These are phyloP conservation scores for Ips typographus DNA, from an alignment of 1,140 invertebrate genomes.

Conservation along the genomic window DNA sequence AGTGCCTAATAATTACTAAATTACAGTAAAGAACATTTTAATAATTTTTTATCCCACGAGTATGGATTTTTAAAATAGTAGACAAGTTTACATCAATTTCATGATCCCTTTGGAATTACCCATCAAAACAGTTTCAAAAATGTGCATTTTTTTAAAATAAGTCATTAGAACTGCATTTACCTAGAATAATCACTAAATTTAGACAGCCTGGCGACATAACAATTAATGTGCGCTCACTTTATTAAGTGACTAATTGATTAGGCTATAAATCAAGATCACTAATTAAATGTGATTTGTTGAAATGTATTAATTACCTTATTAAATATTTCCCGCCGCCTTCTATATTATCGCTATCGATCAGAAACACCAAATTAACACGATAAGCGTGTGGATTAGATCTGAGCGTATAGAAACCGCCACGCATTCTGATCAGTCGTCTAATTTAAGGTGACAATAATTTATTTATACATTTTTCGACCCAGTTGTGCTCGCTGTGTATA, in stretches of 20 bases:
- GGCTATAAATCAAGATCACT: slow-evolving; percentile 32
- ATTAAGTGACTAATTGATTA: slow-evolving; percentile 29
- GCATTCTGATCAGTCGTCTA: too few species aligned
- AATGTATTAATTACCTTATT: slow-evolving; percentile 31
- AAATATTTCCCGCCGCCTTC: slow-evolving; percentile 26
- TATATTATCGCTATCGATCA: slow-evolving; percentile 24
- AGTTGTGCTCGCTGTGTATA: too few species aligned
- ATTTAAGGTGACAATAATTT: too few species aligned
- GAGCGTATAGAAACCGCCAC: neutral
- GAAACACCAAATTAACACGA: slow-evolving; percentile 30
- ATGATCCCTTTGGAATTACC: too few species aligned
- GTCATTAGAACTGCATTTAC: neutral
- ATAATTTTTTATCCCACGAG: too few species aligned
- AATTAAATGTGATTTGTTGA: slow-evolving; percentile 31
- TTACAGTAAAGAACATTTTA: too few species aligned
- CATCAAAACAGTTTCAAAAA: too few species aligned
- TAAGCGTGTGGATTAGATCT: slow-evolving; percentile 3
- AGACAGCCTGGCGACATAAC: slow-evolving; percentile 13
- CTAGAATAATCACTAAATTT: slow-evolving; percentile 12
- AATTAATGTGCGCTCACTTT: slow-evolving; percentile 7
- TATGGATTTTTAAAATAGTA: too few species aligned
- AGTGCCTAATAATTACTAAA: too few species aligned
- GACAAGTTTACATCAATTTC: too few species aligned
- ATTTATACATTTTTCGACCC: too few species aligned
- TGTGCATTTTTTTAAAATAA: neutral